Conservation (phyloP, 2,113 vertebrate species). For the Trichechus manatus region DNA sequence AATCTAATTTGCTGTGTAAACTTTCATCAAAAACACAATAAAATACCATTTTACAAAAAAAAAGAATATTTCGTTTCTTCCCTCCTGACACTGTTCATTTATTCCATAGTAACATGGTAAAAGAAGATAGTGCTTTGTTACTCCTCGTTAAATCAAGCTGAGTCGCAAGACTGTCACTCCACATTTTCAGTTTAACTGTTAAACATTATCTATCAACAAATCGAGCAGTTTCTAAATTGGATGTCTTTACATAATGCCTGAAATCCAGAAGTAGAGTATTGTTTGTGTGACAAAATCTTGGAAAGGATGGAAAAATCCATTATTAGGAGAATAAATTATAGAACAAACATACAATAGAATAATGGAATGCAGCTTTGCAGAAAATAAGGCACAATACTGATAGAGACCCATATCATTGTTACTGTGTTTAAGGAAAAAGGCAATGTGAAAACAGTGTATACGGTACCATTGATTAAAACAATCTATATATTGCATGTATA, state of each 20-base stretch:
- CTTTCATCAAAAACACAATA: no score
- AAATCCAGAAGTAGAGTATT: conserved; percentile 50
- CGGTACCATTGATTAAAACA: not conserved
- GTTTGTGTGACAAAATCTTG: conserved; percentile 40
- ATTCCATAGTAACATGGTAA: conserved; percentile 59
- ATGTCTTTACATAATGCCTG: conserved; percentile 47
- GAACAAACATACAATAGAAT: not conserved
- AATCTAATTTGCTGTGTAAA: no score
- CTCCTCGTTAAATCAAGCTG: conserved; percentile 56
- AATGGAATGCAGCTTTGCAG: not conserved
- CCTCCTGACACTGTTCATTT: conserved; percentile 38
- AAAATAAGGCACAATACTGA: not conserved
- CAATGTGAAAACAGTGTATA: not conserved
- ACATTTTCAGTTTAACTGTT: conserved; percentile 76
- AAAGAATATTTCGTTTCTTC: conserved; percentile 44
- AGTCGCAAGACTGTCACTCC: conserved; percentile 57
- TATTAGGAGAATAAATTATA: conserved; percentile 12
- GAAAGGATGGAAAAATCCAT: conserved; percentile 49
- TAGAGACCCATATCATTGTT: not conserved
- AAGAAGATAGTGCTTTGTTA: conserved; percentile 42
- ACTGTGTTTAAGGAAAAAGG: not conserved
- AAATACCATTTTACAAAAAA: no score
- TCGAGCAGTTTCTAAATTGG: conserved; percentile 36
- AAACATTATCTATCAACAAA: conserved; percentile 60
- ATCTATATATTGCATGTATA: not conserved